Percentiles rank a stretch among this genome's conserved stretches.
Conservation (phyloP, 2,113 vertebrate species). For the Megaceryle maxima region DNA sequence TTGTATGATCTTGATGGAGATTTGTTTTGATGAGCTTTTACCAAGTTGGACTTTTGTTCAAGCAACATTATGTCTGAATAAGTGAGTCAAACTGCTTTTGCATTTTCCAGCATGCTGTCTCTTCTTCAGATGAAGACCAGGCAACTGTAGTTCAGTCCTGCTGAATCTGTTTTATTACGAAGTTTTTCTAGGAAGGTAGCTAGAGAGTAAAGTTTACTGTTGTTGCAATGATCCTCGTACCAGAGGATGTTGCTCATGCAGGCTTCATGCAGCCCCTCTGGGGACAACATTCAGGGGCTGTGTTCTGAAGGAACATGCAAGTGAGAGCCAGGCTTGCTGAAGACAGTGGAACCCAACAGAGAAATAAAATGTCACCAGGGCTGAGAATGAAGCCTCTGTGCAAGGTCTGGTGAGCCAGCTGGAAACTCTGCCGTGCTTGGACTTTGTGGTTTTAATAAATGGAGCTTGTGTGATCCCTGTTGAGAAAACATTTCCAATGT, state of each 20-base stretch:
- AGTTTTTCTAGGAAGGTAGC: background rate
- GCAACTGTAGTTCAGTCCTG: background rate
- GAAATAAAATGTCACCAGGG: background rate
- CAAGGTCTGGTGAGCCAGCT: background rate
- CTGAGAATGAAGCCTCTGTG: background rate
- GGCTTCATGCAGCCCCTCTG: background rate
- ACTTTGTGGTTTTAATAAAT: background rate
- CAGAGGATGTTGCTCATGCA: background rate
- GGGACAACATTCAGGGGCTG: background rate
- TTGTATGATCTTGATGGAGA: background rate
- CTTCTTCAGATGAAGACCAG: background rate
- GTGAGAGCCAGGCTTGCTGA: background rate
- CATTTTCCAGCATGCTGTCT: background rate
- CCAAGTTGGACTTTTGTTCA: background rate
- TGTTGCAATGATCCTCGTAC: background rate
- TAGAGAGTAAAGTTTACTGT: background rate
- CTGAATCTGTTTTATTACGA: background rate
- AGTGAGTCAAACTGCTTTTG: background rate
- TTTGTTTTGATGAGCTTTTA: conserved; percentile 1
- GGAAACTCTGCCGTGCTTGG: background rate
- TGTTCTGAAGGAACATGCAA: background rate
- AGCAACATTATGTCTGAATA: background rate
- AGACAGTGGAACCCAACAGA: background rate
- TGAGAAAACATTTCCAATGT: background rate
- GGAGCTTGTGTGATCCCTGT: background rate